A percentile compares a stretch with the other conserved stretches of the same genome.
Conservation (phyloP, 2,888 invertebrate species). For the Dromius quadrimaculatus region DNA sequence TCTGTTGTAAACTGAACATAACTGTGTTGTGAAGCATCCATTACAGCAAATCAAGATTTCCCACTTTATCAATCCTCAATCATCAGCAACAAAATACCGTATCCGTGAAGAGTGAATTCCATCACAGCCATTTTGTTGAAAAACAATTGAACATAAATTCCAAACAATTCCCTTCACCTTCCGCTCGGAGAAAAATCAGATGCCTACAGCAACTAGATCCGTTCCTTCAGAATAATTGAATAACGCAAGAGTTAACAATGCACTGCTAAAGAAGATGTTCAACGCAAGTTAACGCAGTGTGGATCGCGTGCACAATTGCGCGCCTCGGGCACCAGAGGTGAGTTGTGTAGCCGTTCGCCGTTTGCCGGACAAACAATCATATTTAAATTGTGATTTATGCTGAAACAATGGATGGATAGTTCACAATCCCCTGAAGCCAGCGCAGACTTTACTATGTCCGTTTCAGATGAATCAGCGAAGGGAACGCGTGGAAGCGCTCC, state of each 20-base stretch:
- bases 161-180: slow-evolving; percentile 34
- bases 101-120: slow-evolving; percentile 22
- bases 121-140: slow-evolving; percentile 24
- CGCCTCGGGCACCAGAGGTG: slow-evolving; percentile 8
- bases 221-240: slow-evolving; percentile 35
- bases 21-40: background rate
- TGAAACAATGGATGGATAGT: slow-evolving; percentile 47
- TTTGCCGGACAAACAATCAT: slow-evolving; percentile 37
- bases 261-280: background rate
- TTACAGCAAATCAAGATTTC: slow-evolving; percentile 21
- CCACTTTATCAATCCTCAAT: slow-evolving; percentile 1
- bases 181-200: background rate
- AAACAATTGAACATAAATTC: slow-evolving; percentile 37
- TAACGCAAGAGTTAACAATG: slow-evolving; percentile 24
- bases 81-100: slow-evolving; percentile 23
- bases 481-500: slow-evolving; percentile 27
- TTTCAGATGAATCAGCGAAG: slow-evolving; percentile 37
- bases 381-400: slow-evolving; percentile 47
- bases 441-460: slow-evolving; percentile 29
- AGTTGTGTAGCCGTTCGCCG: too few species aligned
- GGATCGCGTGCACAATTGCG: slow-evolving; percentile 15
- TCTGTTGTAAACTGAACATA: slow-evolving; percentile 6
- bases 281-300: background rate
- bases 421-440: slow-evolving; percentile 35
- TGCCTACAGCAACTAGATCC: slow-evolving; percentile 20